Evolutionary conservation across 2,113 vertebrate species (phyloP).

Genomic region (Probosciger aterrimus): DNA sequence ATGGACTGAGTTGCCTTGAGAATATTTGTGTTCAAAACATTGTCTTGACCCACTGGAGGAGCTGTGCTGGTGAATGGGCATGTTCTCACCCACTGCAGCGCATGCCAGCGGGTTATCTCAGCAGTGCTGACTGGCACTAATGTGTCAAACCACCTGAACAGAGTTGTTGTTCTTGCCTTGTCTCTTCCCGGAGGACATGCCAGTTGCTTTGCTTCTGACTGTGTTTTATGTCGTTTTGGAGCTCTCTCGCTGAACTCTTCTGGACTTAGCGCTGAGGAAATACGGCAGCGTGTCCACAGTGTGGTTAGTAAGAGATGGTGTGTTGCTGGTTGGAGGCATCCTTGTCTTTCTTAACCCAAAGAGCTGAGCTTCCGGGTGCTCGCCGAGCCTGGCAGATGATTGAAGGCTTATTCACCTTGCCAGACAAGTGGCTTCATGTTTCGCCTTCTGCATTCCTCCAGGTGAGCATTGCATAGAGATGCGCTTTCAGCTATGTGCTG

Average conservation of each 20-base stretch:
- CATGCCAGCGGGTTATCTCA: fast-evolving
- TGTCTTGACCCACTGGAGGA: neutral
- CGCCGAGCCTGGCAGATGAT: neutral
- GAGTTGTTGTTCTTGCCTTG: neutral
- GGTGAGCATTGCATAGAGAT: neutral
- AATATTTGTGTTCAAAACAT: neutral
- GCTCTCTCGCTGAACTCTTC: neutral
- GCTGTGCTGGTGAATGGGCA: neutral
- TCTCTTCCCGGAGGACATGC: fast-evolving
- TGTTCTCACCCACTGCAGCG: neutral
- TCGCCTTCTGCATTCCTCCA: slow-evolving; percentile 30
- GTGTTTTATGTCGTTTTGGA: fast-evolving
- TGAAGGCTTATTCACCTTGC: slow-evolving; percentile 22
- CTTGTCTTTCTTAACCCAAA: neutral
- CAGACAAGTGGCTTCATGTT: slow-evolving; percentile 64
- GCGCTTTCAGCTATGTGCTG: neutral
- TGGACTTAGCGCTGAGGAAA: fast-evolving
- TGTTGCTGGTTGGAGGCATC: neutral
- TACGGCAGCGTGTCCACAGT: fast-evolving
- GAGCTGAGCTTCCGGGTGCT: fast-evolving
- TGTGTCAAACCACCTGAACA: neutral
- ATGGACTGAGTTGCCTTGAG: neutral
- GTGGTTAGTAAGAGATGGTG: neutral
- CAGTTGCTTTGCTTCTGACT: neutral
- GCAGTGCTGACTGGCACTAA: neutral